Evolutionary conservation across 2,888 invertebrate genomes (phyloP), one percentile per base, ranked within the genome.

Genomic region (Ichneumoninae sp.): DNA sequence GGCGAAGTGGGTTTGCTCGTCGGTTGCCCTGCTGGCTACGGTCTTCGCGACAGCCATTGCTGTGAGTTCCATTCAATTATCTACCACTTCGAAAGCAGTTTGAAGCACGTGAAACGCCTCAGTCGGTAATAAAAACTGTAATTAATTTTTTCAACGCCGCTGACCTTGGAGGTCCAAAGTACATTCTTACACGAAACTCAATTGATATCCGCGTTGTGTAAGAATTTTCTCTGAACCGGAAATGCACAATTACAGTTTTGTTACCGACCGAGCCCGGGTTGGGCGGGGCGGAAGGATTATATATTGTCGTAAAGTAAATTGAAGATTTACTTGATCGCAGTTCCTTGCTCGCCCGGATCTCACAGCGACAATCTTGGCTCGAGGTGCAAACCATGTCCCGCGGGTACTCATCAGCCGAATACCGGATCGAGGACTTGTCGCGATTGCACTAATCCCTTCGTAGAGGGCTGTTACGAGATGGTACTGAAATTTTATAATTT

Each of bases 21-120:
- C 84, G 90, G 91, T 60, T 91, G 91, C 82, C 91, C 91, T 85
- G 91, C 90, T 72, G 91, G 91, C 76, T 91, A 91, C 66, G 89
- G 90, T 87, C 89, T 91, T 86, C 89, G 85, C 65, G 86, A 89
- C 81, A 90, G 89, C 79, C 90, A 90, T 85, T 91, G 91, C 82
- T 85, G 91, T 91, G 85, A 87, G 89, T 88, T 68, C 36, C 22
- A 40, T 52, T 30, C 62, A 40, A 75, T 78, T 36, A 22, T 52
- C 78, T 76, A 16, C 16, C 33, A 33, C 5, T 26, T 16, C 6
- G 3, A 33, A 33, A 47, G 13, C 16, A 47, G 44, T 16, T 16
- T 1, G 16, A 4, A 47, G 4, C 19, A 7, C 8, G 40, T 40
- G 10, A 40, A 40, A 6, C 19, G 19, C 7, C 52, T n/a, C 52